Conservation (phyloP, 2,797 vertebrate genomes). For the Aphelocoma californica region DNA sequence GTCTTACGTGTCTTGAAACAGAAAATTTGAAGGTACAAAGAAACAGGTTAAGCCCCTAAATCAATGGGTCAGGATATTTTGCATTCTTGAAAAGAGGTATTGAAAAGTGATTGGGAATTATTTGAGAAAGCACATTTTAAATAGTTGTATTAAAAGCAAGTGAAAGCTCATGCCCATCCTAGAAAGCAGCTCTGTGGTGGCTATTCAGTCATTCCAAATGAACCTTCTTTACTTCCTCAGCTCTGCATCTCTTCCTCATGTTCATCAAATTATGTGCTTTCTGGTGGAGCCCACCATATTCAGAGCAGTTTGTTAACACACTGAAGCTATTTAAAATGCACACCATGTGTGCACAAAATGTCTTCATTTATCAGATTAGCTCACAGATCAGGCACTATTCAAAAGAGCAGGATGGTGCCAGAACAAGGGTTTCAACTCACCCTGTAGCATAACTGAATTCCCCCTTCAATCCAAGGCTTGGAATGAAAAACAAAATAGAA, state of each 20-base stretch:
- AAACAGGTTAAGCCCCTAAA: not conserved
- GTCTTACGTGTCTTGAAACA: not conserved
- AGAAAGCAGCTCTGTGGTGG: not conserved
- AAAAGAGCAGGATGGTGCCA: not conserved
- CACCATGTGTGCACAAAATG: not conserved
- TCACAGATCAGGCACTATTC: not conserved
- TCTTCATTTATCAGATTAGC: conserved; percentile 18
- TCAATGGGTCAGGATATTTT: not conserved
- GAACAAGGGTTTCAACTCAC: not conserved
- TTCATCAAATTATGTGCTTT: not conserved
- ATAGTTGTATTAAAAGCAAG: not conserved
- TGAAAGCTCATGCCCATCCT: not conserved
- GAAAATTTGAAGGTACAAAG: not conserved
- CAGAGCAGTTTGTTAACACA: not conserved
- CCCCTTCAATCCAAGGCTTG: not conserved
- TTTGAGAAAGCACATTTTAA: not conserved
- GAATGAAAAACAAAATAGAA: not conserved
- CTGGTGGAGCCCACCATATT: not conserved
- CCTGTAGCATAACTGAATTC: not conserved
- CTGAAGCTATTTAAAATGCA: conserved; percentile 7
- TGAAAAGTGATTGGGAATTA: not conserved
- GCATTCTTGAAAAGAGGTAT: not conserved
- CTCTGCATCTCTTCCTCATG: not conserved
- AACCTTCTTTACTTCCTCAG: not conserved
- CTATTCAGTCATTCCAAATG: not conserved